phyloP scores from a whole-genome alignment of 1,140 invertebrate species.

The Lucilia sericata region DNA sequence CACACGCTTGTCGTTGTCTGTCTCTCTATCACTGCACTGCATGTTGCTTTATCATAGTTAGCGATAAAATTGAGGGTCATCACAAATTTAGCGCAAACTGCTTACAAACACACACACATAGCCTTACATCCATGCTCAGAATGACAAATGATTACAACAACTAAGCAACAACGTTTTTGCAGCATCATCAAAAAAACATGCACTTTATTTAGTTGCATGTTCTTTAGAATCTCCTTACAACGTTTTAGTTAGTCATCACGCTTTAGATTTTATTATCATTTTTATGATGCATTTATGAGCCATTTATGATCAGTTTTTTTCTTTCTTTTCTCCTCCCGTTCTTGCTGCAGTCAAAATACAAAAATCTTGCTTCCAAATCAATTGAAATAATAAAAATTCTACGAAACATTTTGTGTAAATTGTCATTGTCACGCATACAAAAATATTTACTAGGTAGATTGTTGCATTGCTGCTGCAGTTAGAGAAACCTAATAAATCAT shows the following conservation, averaged over 20 bases:
- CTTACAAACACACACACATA: no score
- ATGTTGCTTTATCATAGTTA: slow-evolving; percentile 23
- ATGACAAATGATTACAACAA: background rate
- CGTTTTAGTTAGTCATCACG: slow-evolving; percentile 10
- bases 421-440: slow-evolving; percentile 24
- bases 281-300: slow-evolving; percentile 38
- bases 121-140: background rate
- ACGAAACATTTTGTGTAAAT: background rate
- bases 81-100: background rate
- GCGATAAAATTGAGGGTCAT: slow-evolving; percentile 41
- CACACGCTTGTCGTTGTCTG: background rate
- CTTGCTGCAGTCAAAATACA: background rate
- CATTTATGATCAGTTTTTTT: background rate
- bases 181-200: background rate
- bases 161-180: background rate
- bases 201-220: background rate
- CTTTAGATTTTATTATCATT: slow-evolving; percentile 16
- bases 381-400: slow-evolving; percentile 39
- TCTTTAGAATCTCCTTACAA: background rate
- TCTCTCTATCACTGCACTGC: slow-evolving; percentile 1
- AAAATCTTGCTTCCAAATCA: slow-evolving; percentile 37
- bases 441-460: background rate
- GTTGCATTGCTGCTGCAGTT: background rate
- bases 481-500: background rate
- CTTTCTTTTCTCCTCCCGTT: background rate